Evolutionary conservation across 2,888 invertebrate genomes (phyloP), one percentile per base, ranked within the genome.

Genomic region (Cinara cedri): DNA sequence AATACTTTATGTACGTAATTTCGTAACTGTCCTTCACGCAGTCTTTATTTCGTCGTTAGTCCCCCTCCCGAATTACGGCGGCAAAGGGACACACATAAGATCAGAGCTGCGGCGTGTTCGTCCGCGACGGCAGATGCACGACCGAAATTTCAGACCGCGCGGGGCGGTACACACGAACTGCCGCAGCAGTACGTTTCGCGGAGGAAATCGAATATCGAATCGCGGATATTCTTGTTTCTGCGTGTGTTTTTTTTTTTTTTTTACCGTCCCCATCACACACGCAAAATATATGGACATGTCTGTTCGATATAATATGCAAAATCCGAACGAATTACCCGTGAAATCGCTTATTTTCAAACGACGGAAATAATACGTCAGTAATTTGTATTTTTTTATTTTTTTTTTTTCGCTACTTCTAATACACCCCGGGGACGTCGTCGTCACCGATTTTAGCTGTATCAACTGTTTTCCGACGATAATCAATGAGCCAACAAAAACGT

Each of bases 31-130:
- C 65, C 54, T 54, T 24, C 44, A 16, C 46, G n/a, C 21, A 26
- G 66, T 68, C 76, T 57, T 76, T 66, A 76, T 76, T 76, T 76
- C 46, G 34, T 76, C 76, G 66, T 76, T 76, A 76, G 76, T 66
- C 66, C 62, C 62, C 66, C 76, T 55, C 26, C 14, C 10, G 16
- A 72, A 57, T 71, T 42, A 66, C 24, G 44, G 44, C 42, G 9
- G n/a, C n/a, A n/a, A 55, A 44, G 75, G 55, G 75, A 60, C 10
- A n/a, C n/a, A n/a, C n/a, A 72, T 66, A 66, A 76, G 75, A 55
- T 63, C 74, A 51, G 34, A 62, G 10, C 16, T 42, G 21, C 19
- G n/a, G 21, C 9, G 13, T 49, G n/a, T n/a, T n/a, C n/a, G 21
- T 51, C 51, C 14, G 6, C 34, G 51, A 9, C 9, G 62, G 6